Evolutionary conservation across 2,113 vertebrate genomes (phyloP).

Genomic region (Zosterops lateralis): DNA sequence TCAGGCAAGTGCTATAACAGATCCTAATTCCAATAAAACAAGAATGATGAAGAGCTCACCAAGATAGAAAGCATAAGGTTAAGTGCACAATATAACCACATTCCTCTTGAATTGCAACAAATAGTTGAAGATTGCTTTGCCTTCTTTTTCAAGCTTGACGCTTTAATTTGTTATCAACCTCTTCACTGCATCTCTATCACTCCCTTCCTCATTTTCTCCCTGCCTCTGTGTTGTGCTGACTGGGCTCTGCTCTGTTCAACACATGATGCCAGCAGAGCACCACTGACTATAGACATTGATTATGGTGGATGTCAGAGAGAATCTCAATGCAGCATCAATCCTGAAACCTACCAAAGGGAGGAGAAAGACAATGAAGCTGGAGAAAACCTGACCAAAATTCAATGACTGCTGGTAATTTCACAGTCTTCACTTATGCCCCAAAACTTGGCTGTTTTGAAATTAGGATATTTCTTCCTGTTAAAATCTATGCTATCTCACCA

Average conservation of each 20-base stretch:
- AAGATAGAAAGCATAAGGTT: background rate
- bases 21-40: background rate
- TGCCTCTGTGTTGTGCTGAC: background rate
- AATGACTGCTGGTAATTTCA: background rate
- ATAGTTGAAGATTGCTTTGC: background rate
- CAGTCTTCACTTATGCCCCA: background rate
- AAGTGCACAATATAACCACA: background rate
- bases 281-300: background rate
- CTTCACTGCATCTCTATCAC: background rate
- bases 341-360: background rate
- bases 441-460: accelerated
- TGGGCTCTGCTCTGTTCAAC: background rate
- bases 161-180: background rate
- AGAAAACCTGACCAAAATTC: background rate
- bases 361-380: background rate
- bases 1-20: background rate
- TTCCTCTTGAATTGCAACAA: background rate
- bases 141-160: background rate
- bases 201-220: background rate
- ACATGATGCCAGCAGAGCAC: background rate
- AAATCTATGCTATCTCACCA: background rate
- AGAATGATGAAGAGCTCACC: background rate
- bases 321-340: background rate
- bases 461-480: background rate
- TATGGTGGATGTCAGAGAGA: background rate